Base-by-base conservation (phyloP, 2,797 vertebrate genomes). In the Gadopsis marmoratus region DNA sequence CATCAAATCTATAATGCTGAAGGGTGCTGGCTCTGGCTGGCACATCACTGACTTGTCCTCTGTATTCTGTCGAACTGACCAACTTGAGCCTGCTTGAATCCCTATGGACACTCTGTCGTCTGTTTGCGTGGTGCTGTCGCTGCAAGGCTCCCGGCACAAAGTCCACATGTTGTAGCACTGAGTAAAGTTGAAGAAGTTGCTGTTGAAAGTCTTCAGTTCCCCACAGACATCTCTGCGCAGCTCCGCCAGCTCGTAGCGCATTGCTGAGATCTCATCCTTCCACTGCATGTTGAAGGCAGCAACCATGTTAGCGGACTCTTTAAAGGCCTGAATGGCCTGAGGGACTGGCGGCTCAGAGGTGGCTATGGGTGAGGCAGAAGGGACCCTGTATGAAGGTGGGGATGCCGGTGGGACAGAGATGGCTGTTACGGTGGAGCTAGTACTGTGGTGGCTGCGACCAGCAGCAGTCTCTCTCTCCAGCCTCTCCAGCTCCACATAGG, bases 131-230 rank as follows among this genome's bases (percentile, higher is more conserved):
- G 93, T 89, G 81, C 91, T 91, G 85, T 94, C 94, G 12, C 86
- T 95, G 90, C 92, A 94, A 5, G 92, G 93, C 85, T 96, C 95
- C 58, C 95, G 92, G 83, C 96, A 95, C 90, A 96, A 92, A 55
- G 94, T 95, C 96, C 96, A 96, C 94, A 96, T 95, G 72, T 96
- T 96, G 89, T 96, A 96, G 90, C 95, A 96, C 94, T 96, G 95
- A 69, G 96, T 96, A 79, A 96, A 96, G 91, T 96, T 96, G 88
- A 96, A 96, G 93, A 96, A 96, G 93, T 96, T 96, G 88, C 95
- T 96, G 94, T 96, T 96, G 86, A 96, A 96, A 65, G 96, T 96
- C 89, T 96, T 96, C 74, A 96, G 68, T 85, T 96, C 96, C 13
- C 95, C 95, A 14, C 96, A 96, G 73, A 96, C 95, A 26, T 96